Conservation (phyloP, 2,888 invertebrate species). For the Dryobota labecula region DNA sequence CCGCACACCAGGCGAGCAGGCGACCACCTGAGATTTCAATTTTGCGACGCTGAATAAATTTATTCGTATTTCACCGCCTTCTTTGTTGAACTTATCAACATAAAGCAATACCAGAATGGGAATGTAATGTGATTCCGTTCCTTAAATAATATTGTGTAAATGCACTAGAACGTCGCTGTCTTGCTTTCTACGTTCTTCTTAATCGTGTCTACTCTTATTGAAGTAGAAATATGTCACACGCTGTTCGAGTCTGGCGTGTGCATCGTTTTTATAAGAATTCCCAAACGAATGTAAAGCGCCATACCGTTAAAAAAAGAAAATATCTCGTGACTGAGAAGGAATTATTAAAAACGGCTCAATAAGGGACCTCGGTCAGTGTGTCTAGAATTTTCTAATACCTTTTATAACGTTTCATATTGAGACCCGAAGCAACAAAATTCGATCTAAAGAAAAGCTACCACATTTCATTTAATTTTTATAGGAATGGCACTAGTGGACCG, state of each 20-base stretch:
- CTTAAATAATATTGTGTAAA: conserved; percentile 49
- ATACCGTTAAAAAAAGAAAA: too few relatives aligned
- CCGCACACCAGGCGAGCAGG: conserved; percentile 71
- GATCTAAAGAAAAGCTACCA: too few relatives aligned
- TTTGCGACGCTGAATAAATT: conserved; percentile 87
- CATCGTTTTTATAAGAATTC: background rate
- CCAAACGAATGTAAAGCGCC: background rate
- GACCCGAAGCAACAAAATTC: too few relatives aligned
- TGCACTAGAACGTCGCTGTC: conserved; percentile 2
- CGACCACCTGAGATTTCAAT: conserved; percentile 90
- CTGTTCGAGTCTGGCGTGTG: background rate
- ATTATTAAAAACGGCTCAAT: too few relatives aligned
- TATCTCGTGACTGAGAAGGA: too few relatives aligned
- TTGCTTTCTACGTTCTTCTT: background rate
- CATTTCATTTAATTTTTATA: too few relatives aligned
- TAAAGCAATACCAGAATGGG: conserved; percentile 71
- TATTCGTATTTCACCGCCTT: conserved; percentile 81
- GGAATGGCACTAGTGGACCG: too few relatives aligned
- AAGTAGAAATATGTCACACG: background rate
- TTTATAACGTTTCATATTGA: too few relatives aligned
- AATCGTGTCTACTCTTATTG: background rate
- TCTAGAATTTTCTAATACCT: too few relatives aligned
- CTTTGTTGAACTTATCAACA: conserved; percentile 78
- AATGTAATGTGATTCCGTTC: conserved; percentile 60
- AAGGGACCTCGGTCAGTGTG: too few relatives aligned